Evolutionary conservation across 1,140 invertebrate species (phyloP).

Genomic region (Drosophila nasuta): DNA sequence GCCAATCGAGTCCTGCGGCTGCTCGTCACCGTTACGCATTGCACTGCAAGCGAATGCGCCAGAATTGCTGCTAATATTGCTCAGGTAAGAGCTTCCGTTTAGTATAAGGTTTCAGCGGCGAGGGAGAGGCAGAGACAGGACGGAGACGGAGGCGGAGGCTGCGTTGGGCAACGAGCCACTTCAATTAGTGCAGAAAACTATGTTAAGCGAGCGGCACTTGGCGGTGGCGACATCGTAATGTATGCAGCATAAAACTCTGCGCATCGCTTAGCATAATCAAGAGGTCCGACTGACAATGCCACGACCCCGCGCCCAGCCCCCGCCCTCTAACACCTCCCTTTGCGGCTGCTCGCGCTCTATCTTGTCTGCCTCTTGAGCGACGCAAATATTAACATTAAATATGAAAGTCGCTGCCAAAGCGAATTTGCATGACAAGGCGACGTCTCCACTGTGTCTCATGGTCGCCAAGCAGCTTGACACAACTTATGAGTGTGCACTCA

Average conservation of each 20-base stretch:
- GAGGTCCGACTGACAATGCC: conserved; percentile 54
- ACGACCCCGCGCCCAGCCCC: neutral
- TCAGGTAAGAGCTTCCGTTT: conserved; percentile 84
- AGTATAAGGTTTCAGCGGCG: no score
- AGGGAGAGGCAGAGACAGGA: neutral
- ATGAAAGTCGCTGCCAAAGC: conserved; percentile 79
- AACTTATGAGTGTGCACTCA: conserved; percentile 69
- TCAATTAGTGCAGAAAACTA: conserved; percentile 77
- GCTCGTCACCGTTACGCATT: conserved; percentile 88
- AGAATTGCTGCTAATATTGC: conserved; percentile 90
- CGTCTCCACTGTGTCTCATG: conserved; percentile 73
- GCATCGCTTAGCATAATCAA: conserved; percentile 77
- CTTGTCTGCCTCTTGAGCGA: conserved; percentile 17
- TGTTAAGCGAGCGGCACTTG: conserved; percentile 70
- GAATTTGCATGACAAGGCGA: conserved; percentile 80
- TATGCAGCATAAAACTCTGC: conserved; percentile 72
- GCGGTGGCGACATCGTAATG: conserved; percentile 50
- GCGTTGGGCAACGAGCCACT: conserved; percentile 42
- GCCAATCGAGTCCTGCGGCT: conserved; percentile 91
- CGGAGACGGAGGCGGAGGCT: no score
- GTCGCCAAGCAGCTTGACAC: conserved; percentile 64
- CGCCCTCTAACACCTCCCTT: neutral
- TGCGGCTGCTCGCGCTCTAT: neutral
- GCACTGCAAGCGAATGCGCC: conserved; percentile 89
- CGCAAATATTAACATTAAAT: conserved; percentile 80